Percentiles rank a stretch among this genome's conserved stretches.
Conservation (phyloP, 2,797 vertebrate species). For the Tympanoctomys barrerae region DNA sequence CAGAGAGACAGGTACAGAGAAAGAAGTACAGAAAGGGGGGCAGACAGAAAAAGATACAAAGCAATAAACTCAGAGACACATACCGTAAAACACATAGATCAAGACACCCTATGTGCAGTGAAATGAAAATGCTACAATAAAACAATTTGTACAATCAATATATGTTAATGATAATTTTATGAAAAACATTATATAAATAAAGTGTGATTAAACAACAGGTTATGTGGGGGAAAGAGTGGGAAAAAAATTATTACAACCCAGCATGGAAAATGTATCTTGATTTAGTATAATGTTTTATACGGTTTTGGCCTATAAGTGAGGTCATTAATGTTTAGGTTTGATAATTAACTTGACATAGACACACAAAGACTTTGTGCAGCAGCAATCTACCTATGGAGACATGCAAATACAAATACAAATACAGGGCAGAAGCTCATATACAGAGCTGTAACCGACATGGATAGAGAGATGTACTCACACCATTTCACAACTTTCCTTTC, state of each 20-base stretch:
- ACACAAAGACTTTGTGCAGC: background rate
- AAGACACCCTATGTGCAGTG: background rate
- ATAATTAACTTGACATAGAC: background rate
- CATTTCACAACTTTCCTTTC: constrained; percentile 38
- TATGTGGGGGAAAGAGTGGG: background rate
- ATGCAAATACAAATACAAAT: background rate
- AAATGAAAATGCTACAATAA: background rate
- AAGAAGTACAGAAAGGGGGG: background rate
- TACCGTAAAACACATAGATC: background rate
- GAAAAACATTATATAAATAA: background rate
- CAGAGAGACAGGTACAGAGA: background rate
- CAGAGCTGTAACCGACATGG: background rate
- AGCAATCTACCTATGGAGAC: background rate
- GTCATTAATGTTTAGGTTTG: background rate
- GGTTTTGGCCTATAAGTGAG: background rate
- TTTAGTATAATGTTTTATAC: background rate
- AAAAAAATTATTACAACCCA: background rate
- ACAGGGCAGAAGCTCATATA: background rate
- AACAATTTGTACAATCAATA: background rate
- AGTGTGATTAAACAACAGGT: background rate
- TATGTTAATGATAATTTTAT: background rate
- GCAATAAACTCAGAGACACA: background rate
- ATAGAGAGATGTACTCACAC: background rate
- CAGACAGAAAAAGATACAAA: background rate
- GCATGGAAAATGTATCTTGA: background rate